phyloP scores from a whole-genome alignment of 1,140 invertebrate species.

The Xylocopa sonorina region DNA sequence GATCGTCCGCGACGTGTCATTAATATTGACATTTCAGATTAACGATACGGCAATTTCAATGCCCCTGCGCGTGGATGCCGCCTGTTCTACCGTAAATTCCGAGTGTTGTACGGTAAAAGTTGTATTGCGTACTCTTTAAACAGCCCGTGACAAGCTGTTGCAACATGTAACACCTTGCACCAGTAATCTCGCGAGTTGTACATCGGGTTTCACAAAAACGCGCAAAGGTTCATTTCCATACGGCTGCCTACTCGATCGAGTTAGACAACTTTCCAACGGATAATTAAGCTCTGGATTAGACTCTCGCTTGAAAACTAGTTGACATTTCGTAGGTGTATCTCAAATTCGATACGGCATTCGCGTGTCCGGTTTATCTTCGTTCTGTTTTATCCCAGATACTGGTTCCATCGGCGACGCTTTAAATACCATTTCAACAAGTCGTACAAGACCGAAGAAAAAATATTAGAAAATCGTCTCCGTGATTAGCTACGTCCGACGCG shows the following conservation, averaged over 20 bases:
- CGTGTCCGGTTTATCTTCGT: not conserved
- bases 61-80: too few relatives aligned
- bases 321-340: conserved; percentile 43
- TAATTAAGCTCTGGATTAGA: conserved; percentile 22
- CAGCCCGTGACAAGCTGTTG: not conserved
- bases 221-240: not conserved
- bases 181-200: not conserved
- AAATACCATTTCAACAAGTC: not conserved
- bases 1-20: not conserved
- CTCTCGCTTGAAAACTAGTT: conserved; percentile 41
- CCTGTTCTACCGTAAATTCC: too few relatives aligned
- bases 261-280: conserved; percentile 17
- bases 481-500: too few relatives aligned
- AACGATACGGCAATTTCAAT: too few relatives aligned
- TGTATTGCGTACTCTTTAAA: not conserved
- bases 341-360: conserved; percentile 5
- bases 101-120: not conserved
- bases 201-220: not conserved
- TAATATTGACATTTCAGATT: not conserved
- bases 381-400: not conserved
- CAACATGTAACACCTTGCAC: not conserved
- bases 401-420: not conserved
- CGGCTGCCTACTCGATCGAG: conserved; percentile 19
- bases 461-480: too few relatives aligned
- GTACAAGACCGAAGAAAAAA: too few relatives aligned